Conservation (phyloP, 1,140 invertebrate species). For the Atta colombica region DNA sequence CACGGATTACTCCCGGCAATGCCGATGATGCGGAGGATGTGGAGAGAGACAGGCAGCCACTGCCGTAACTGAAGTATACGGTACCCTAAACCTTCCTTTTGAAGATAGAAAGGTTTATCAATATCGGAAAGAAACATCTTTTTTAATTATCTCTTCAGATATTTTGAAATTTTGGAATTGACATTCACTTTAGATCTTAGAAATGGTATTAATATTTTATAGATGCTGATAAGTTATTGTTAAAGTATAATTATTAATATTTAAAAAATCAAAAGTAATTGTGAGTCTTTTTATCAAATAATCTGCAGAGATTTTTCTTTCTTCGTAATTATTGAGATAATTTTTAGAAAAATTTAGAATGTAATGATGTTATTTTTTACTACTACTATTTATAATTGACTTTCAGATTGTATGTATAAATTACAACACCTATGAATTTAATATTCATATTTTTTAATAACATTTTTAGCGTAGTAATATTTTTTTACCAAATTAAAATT, state of each 20-base stretch:
- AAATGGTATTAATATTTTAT: not conserved
- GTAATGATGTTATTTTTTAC: not conserved
- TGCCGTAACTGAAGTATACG: conserved; percentile 53
- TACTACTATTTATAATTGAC: not conserved
- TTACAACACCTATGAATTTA: not conserved
- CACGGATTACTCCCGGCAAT: conserved; percentile 81
- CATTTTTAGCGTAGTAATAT: not conserved
- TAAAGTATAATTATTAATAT: not conserved
- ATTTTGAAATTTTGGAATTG: not conserved
- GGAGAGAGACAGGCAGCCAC: conserved; percentile 59
- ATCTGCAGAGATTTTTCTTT: not conserved
- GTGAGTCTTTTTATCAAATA: not conserved
- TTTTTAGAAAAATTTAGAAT: not conserved
- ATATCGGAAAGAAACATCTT: not conserved
- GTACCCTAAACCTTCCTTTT: conserved; percentile 13
- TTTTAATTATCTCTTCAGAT: not conserved
- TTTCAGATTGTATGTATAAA: not conserved
- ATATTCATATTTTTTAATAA: conserved; percentile 1
- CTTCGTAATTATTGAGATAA: not conserved
- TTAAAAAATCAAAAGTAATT: not conserved
- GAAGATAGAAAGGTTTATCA: not conserved
- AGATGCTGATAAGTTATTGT: not conserved
- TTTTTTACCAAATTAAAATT: not conserved
- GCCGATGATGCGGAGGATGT: conserved; percentile 66
- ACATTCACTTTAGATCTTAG: not conserved